phyloP scores from a whole-genome alignment of 1,140 invertebrate species.

The Nasonia giraulti region DNA sequence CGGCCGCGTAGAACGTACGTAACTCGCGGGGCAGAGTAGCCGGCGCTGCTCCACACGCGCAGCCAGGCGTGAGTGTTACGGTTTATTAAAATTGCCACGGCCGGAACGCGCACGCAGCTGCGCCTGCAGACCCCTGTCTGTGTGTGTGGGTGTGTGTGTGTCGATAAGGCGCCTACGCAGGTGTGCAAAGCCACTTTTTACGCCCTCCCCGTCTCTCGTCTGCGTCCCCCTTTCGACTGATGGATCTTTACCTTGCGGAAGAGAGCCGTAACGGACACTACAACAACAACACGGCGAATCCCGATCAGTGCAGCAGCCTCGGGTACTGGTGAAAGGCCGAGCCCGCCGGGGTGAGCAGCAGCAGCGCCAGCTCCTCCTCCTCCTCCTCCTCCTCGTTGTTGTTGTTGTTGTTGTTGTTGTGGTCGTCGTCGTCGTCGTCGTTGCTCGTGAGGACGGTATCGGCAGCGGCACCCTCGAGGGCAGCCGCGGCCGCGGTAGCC shows the following conservation, averaged over 20 bases:
- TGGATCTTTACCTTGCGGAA: too few relatives aligned
- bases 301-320: neutral
- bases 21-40: neutral
- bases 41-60: neutral
- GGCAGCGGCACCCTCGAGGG: neutral
- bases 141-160: neutral
- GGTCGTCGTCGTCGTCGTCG: neutral
- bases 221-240: too few relatives aligned
- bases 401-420: neutral
- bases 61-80: neutral
- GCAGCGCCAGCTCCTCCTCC: neutral
- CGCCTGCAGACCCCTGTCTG: neutral
- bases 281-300: neutral
- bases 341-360: too few relatives aligned
- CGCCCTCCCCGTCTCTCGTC: too few relatives aligned
- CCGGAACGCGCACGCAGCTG: neutral
- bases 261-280: too few relatives aligned
- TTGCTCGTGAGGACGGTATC: neutral
- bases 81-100: neutral
- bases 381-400: neutral
- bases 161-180: too few relatives aligned
- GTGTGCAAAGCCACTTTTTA: too few relatives aligned
- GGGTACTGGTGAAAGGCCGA: neutral
- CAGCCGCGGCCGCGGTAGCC: neutral
- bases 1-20: neutral